phyloP scores from a whole-genome alignment of 1,140 invertebrate genomes.

The Drosophila mauritiana region DNA sequence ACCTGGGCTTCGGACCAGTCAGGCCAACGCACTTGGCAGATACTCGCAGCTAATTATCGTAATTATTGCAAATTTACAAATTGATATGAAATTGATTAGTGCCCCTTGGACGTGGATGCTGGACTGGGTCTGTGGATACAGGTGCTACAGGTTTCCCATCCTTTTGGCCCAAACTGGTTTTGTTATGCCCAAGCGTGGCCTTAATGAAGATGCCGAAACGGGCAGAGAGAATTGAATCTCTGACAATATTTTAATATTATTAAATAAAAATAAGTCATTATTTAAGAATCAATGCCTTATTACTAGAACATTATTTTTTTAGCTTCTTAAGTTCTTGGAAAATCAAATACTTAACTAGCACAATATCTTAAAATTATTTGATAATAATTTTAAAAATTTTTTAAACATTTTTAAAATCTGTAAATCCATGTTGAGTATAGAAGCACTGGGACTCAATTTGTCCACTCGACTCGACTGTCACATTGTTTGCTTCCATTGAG shows the following conservation, averaged over 20 bases:
- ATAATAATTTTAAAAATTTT: too few relatives aligned
- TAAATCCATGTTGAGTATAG: constrained; percentile 1
- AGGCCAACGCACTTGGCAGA: constrained; percentile 60
- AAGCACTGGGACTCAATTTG: constrained; percentile 52
- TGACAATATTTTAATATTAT: background rate
- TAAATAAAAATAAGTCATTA: background rate
- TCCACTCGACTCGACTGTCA: constrained; percentile 52
- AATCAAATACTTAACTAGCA: too few relatives aligned
- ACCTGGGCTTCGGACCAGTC: constrained; percentile 30
- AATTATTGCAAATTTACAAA: constrained; percentile 85
- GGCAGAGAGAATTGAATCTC: background rate
- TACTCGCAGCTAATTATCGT: constrained; percentile 84
- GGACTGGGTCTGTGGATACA: constrained; percentile 28
- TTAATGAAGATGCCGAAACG: constrained; percentile 35
- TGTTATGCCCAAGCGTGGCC: constrained; percentile 17
- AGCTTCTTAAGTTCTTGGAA: too few relatives aligned
- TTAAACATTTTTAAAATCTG: background rate
- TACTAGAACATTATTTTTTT: too few relatives aligned
- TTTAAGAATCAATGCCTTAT: too few relatives aligned
- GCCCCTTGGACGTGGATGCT: constrained; percentile 46
- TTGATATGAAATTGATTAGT: constrained; percentile 85
- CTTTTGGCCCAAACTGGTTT: constrained; percentile 29
- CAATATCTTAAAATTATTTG: too few relatives aligned
- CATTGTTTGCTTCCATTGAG: constrained; percentile 37
- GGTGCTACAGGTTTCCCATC: constrained; percentile 40